Conservation (phyloP, 1,140 invertebrate species). For the Drosophila tristis region DNA sequence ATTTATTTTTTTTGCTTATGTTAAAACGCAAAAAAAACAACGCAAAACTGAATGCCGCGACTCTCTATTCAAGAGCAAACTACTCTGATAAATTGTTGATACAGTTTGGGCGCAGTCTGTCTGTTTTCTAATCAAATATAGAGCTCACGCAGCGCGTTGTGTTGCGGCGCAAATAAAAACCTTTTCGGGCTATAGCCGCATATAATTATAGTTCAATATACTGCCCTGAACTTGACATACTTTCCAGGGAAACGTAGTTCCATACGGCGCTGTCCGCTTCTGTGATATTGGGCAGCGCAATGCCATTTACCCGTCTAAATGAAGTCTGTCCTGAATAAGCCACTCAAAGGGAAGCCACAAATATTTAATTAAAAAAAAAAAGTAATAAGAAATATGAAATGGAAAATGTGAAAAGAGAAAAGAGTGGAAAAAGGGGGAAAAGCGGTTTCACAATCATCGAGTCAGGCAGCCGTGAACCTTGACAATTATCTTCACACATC, state of each 20-base stretch:
- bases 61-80: no score
- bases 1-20: no score
- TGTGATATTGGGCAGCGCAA: not conserved
- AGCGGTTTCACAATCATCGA: slow-evolving; percentile 53
- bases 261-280: not conserved
- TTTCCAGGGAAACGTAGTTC: not conserved
- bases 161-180: not conserved
- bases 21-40: no score
- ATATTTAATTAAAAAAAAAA: slow-evolving; percentile 65
- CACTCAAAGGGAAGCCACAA: slow-evolving; percentile 52
- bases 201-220: slow-evolving; percentile 2
- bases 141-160: no score
- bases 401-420: slow-evolving; percentile 54
- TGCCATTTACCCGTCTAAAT: not conserved
- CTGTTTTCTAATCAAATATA: no score
- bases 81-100: no score
- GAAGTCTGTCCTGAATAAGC: slow-evolving; percentile 49
- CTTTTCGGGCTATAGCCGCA: not conserved
- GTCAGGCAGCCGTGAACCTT: slow-evolving; percentile 49
- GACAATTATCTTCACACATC: slow-evolving; percentile 76
- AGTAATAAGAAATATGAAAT: slow-evolving; percentile 34
- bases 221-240: slow-evolving; percentile 22
- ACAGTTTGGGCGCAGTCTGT: no score
- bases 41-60: no score
- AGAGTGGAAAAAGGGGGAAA: slow-evolving; percentile 60